Percentiles rank a stretch among this genome's conserved stretches.
Evolutionary conservation across 2,797 vertebrate genomes (phyloP).

Genomic region (Menidia menidia): DNA sequence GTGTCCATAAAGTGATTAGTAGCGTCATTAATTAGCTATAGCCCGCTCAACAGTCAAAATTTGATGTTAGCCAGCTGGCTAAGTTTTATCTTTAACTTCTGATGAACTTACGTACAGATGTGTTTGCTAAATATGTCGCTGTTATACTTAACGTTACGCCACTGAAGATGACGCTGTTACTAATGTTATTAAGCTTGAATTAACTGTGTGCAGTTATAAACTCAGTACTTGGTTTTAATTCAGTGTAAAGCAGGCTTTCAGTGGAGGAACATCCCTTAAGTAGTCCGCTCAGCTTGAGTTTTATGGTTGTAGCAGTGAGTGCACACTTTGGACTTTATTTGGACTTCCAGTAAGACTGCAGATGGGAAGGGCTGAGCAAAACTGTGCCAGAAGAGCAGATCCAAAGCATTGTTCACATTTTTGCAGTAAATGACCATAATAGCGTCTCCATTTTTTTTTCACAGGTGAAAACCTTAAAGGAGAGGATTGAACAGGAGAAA

Average conservation of each 20-base stretch:
- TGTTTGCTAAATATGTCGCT: background rate
- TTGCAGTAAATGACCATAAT: background rate
- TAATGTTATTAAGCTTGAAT: background rate
- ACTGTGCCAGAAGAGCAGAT: background rate
- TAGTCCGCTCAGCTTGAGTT: background rate
- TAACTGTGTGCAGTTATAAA: background rate
- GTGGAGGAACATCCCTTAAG: background rate
- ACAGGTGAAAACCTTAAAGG: constrained; percentile 94
- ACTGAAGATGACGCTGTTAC: background rate
- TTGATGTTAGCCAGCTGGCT: background rate
- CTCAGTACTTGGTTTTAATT: background rate
- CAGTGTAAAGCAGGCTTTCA: background rate
- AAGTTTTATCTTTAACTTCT: constrained; percentile 6
- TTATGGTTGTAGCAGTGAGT: constrained; percentile 9
- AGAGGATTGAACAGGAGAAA: constrained; percentile 94
- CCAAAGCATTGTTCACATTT: background rate
- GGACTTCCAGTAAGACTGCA: background rate
- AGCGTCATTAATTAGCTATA: constrained; percentile 59
- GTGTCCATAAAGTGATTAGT: constrained; percentile 31
- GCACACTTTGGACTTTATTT: constrained; percentile 40
- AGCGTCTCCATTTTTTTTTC: background rate
- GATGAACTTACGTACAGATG: background rate
- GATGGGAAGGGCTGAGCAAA: background rate
- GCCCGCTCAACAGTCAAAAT: constrained; percentile 24
- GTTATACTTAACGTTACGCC: background rate